phyloP scores from a whole-genome alignment of 1,140 invertebrate species.

The Anoplophora glabripennis region DNA sequence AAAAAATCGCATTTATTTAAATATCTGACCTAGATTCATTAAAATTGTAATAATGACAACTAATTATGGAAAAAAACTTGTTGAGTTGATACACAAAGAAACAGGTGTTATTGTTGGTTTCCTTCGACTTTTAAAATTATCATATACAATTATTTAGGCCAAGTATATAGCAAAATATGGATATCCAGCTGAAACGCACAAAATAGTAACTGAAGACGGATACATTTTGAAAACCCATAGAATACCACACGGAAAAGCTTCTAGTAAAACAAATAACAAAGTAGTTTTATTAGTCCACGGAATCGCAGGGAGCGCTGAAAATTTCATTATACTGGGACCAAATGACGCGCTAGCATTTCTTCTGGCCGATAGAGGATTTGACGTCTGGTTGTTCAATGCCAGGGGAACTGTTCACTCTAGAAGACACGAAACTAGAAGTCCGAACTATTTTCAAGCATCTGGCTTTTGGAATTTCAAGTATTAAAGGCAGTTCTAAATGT shows the following conservation, averaged over 20 bases:
- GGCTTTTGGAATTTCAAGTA: no score
- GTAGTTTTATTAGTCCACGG: conserved; percentile 67
- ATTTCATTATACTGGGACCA: conserved; percentile 64
- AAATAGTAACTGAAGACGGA: conserved; percentile 55
- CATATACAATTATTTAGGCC: no score
- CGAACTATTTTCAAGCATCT: no score
- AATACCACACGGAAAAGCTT: conserved; percentile 48
- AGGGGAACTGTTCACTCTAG: conserved; percentile 55
- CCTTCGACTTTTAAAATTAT: no score
- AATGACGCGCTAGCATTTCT: conserved; percentile 54
- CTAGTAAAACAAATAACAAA: conserved; percentile 42
- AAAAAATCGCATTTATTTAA: no score
- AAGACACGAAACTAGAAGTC: no score
- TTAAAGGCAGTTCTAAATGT: no score
- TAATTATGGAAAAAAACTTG: no score
- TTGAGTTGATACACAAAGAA: no score
- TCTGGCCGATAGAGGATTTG: conserved; percentile 61
- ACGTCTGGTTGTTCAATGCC: conserved; percentile 71
- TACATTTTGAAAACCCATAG: conserved; percentile 60
- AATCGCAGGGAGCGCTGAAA: conserved; percentile 61
- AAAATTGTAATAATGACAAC: no score
- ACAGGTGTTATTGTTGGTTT: no score
- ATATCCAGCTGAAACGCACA: conserved; percentile 47
- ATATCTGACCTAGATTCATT: no score
- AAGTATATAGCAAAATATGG: conserved; percentile 18